phyloP scores from a whole-genome alignment of 2,113 vertebrate genomes.

The Corynorhinus townsendii region DNA sequence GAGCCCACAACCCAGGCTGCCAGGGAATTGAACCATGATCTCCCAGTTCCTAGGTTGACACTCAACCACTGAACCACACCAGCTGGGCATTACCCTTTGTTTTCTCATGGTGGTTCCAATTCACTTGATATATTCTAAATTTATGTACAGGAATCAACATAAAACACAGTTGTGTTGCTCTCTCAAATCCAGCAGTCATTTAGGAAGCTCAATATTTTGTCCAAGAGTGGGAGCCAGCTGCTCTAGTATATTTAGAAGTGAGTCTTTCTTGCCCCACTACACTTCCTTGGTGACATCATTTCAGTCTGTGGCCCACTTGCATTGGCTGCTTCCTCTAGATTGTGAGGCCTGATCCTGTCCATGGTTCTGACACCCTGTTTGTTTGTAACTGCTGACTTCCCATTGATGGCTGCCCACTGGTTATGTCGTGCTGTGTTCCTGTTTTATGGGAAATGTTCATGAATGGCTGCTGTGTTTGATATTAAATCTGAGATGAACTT shows the following conservation, averaged over 20 bases:
- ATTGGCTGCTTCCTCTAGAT: not conserved
- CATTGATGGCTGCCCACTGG: not conserved
- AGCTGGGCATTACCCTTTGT: not conserved
- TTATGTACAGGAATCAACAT: not conserved
- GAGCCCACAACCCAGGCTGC: too few relatives aligned
- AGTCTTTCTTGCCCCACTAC: rapidly evolving
- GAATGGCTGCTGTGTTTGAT: constrained; percentile 52
- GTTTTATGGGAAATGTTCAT: constrained; percentile 20
- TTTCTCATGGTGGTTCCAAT: not conserved
- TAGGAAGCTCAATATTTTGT: not conserved
- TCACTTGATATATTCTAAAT: not conserved
- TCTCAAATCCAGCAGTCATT: not conserved
- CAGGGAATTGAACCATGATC: too few relatives aligned
- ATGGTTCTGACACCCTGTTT: not conserved
- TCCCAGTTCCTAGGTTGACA: too few relatives aligned
- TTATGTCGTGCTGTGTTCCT: not conserved
- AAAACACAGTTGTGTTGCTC: not conserved
- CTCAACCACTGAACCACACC: too few relatives aligned
- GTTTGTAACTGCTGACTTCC: not conserved
- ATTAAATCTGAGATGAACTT: constrained; percentile 67
- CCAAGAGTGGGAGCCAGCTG: not conserved
- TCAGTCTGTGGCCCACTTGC: not conserved
- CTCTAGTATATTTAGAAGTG: rapidly evolving
- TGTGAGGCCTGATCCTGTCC: rapidly evolving
- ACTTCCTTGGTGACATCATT: not conserved